Evolutionary conservation across 2,888 invertebrate species (phyloP), one percentile per base, ranked within the genome.

Genomic region (Aphodius granarius): DNA sequence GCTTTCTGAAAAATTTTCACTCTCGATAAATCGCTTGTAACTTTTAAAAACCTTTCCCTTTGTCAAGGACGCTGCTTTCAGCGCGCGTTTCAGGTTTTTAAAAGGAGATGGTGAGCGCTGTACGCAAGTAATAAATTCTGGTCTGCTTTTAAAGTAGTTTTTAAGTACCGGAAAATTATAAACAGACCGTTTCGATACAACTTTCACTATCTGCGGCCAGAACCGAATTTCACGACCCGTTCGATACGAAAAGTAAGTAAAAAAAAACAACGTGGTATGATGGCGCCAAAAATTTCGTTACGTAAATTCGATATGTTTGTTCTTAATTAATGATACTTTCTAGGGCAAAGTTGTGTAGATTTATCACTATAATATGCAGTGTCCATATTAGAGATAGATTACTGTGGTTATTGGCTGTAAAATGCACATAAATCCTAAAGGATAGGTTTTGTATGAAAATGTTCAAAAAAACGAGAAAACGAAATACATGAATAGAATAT

Each of bases 121-220:
- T 13, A 13, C 6, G 4, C 43, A 43, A 43, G 43, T 9, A 43
- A 13, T 43, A 43, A 43, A 43, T 6, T 43, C 6, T 43, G 43
- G 43, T 43, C 43, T 3, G 43, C 43, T 43, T 43, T 43, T 43
- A 43, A 43, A 43, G 43, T 43, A 43, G 43, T 43, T 43, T 43
- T 43, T 43, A 43, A 43, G 43, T 43, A 43, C 43, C 43, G 43
- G 43, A 43, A 43, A 43, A 43, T 43, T 43, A 43, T 43, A 43
- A 43, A 43, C 43, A 43, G 43, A 43, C 43, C 43, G 43, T 43
- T 43, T 43, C 43, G 43, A 3, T 43, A 68, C 68, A 68, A 68
- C 68, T 68, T 68, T 68, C 68, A 68, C 68, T 68, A 22, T 68
- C 22, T 22, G 68, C 68, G 68, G 22, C 68, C 68, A 43, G 43